Conservation (phyloP, 1,140 invertebrate species). For the Acromyrmex heyeri region DNA sequence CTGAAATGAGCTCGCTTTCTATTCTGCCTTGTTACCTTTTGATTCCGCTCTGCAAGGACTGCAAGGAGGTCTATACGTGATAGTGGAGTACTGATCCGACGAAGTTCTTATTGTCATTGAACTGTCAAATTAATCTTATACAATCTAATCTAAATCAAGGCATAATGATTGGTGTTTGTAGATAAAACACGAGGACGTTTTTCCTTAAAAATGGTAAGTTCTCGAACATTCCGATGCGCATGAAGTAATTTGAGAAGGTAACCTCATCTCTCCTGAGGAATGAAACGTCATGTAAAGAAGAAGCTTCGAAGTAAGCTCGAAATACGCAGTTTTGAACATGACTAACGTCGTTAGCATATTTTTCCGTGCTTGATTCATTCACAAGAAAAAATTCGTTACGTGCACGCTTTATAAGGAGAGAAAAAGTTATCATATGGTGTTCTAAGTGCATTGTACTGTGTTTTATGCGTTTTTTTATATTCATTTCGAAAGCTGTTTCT, state of each 20-base stretch:
- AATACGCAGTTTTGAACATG: not conserved
- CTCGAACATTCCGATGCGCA: not conserved
- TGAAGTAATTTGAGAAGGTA: not conserved
- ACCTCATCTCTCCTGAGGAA: slow-evolving; percentile 17
- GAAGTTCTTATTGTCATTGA: not conserved
- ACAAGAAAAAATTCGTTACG: not conserved
- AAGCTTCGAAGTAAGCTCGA: not conserved
- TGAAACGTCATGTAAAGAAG: not conserved
- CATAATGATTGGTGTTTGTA: slow-evolving; percentile 4
- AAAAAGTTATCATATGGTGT: slow-evolving; percentile 38
- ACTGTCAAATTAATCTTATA: slow-evolving; percentile 10
- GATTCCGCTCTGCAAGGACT: not conserved
- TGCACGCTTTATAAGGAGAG: not conserved
- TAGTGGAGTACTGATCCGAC: not conserved
- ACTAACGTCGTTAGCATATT: not conserved
- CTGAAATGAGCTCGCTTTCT: not conserved
- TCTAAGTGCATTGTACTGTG: not conserved
- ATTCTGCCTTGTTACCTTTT: not conserved
- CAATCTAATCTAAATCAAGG: not conserved
- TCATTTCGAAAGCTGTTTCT: not conserved
- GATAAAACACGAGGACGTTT: slow-evolving; percentile 28
- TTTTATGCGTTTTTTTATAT: not conserved
- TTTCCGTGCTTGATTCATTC: not conserved
- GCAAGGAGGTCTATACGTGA: not conserved
- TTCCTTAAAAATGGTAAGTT: slow-evolving; percentile 54